A percentile compares a stretch with the other conserved stretches of the same genome.
Conservation (phyloP, 2,113 vertebrate species). For the Pycnonotus jocosus region DNA sequence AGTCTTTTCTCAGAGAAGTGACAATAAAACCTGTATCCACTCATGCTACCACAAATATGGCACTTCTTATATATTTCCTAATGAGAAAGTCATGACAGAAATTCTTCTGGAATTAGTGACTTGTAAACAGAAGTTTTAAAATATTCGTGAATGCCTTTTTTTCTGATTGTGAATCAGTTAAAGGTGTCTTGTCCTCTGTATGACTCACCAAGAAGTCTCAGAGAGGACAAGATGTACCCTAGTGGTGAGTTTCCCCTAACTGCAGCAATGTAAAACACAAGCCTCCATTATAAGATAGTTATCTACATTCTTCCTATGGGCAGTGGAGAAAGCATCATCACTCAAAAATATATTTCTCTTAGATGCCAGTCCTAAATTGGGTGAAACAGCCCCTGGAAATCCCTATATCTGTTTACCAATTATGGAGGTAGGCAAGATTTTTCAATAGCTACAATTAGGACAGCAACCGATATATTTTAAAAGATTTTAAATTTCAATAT, state of each 20-base stretch:
- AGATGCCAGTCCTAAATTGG: background rate
- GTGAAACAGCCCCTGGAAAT: background rate
- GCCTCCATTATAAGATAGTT: background rate
- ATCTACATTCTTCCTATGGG: fast-evolving
- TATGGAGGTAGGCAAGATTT: background rate
- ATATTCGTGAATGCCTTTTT: background rate
- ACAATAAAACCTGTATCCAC: background rate
- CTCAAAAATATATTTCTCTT: background rate
- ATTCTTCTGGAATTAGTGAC: background rate
- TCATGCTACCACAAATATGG: background rate
- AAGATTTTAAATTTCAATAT: background rate
- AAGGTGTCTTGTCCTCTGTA: fast-evolving
- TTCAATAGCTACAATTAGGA: background rate
- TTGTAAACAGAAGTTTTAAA: background rate
- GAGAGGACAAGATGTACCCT: background rate
- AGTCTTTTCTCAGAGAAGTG: background rate
- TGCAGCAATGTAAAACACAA: background rate
- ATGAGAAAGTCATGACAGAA: background rate
- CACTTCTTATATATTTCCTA: background rate
- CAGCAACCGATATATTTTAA: background rate
- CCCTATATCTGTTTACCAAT: background rate
- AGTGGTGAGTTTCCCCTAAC: background rate
- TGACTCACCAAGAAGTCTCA: background rate
- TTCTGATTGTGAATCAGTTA: background rate
- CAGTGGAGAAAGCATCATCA: background rate